Conservation (phyloP, 2,888 invertebrate genomes). For the Xylota segnis region DNA sequence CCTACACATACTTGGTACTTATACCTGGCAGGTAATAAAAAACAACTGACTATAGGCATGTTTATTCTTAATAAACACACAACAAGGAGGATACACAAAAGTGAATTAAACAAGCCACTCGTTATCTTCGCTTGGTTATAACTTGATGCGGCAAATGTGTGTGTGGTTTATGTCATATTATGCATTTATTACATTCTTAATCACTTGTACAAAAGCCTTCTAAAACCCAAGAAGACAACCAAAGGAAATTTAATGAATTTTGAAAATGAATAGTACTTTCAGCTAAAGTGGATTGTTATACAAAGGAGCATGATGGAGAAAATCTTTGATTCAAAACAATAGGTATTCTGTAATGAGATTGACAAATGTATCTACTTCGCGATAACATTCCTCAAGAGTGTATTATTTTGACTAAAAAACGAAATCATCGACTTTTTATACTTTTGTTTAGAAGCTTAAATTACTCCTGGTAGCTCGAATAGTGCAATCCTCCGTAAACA, state of each 20-base stretch:
- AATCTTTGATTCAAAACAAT: too few relatives aligned
- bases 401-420: too few relatives aligned
- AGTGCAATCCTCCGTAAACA: too few relatives aligned
- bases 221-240: not conserved
- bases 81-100: slow-evolving; percentile 26
- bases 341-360: too few relatives aligned
- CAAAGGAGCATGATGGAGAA: not conserved
- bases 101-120: slow-evolving; percentile 34
- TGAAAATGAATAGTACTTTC: slow-evolving; percentile 2
- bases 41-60: slow-evolving; percentile 16
- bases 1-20: slow-evolving; percentile 2
- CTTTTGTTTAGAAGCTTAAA: too few relatives aligned
- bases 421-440: too few relatives aligned
- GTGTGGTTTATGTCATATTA: slow-evolving; percentile 5
- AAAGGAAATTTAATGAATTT: slow-evolving; percentile 2
- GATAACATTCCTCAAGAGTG: too few relatives aligned
- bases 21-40: slow-evolving; percentile 32
- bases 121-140: slow-evolving; percentile 30
- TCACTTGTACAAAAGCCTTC: slow-evolving; percentile 5
- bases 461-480: too few relatives aligned
- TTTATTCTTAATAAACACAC: slow-evolving; percentile 17
- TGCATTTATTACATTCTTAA: slow-evolving; percentile 21
- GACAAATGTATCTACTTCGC: too few relatives aligned
- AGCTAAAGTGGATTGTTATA: not conserved
- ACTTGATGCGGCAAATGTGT: not conserved